Conservation (phyloP, 2,888 invertebrate genomes). For the Drosophila histrio region DNA sequence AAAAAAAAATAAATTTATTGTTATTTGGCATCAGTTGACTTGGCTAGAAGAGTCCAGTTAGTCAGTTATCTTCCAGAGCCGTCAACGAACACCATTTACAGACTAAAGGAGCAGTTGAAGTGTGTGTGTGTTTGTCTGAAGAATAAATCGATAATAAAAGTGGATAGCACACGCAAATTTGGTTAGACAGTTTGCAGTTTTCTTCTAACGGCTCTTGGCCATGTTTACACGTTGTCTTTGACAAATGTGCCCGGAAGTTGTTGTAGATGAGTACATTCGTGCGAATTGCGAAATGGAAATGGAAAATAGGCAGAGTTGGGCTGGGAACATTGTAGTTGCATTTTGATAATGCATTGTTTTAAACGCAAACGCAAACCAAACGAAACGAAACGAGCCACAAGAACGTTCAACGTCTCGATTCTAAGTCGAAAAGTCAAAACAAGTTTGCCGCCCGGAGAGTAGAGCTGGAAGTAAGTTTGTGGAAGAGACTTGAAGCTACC, state of each 20-base stretch:
- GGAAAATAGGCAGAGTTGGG: constrained; percentile 27
- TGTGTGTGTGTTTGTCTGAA: background rate
- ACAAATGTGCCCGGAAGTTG: constrained; percentile 75
- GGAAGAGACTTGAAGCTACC: constrained; percentile 8
- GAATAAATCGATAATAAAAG: constrained; percentile 49
- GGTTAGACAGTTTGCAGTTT: constrained; percentile 22
- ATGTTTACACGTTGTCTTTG: constrained; percentile 67
- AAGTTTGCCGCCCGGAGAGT: constrained; percentile 43
- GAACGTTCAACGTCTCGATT: constrained; percentile 13
- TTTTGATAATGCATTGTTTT: constrained; percentile 70
- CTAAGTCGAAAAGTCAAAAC: constrained; percentile 58
- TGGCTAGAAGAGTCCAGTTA: constrained; percentile 9
- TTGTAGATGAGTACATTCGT: constrained; percentile 18
- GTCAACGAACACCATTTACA: constrained; percentile 64
- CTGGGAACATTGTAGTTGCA: constrained; percentile 37
- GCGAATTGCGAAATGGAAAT: constrained; percentile 55
- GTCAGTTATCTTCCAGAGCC: constrained; percentile 67
- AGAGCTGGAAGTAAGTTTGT: constrained; percentile 1
- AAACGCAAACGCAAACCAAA: constrained; percentile 20
- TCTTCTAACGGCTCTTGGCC: constrained; percentile 61
- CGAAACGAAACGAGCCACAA: constrained; percentile 28
- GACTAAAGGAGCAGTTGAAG: constrained; percentile 24
- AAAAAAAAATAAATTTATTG: constrained; percentile 4
- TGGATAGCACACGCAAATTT: constrained; percentile 55
- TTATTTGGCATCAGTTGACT: constrained; percentile 8